phyloP scores from a whole-genome alignment of 1,140 invertebrate species.

The Eupristina koningsbergeri region DNA sequence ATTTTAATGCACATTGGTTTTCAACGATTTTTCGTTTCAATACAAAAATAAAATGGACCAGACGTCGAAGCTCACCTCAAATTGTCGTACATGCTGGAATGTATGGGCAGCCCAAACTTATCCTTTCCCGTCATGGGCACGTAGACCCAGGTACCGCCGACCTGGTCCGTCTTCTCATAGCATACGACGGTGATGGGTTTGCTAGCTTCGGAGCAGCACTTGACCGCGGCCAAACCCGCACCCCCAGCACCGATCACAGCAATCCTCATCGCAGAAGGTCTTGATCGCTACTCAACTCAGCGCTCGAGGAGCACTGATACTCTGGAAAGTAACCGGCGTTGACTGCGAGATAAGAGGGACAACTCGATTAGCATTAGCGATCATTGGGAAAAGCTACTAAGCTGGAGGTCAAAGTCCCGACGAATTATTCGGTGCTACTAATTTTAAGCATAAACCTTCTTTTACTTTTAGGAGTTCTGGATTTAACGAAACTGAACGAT shows the following conservation, averaged over 20 bases:
- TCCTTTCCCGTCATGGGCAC: slow-evolving; percentile 80
- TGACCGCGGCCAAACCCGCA: slow-evolving; percentile 77
- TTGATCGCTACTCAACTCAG: neutral
- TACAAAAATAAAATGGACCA: too few relatives aligned
- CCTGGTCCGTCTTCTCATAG: slow-evolving; percentile 76
- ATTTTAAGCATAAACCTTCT: too few relatives aligned
- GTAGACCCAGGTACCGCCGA: slow-evolving; percentile 94
- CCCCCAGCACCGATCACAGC: slow-evolving; percentile 80
- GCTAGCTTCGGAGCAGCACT: slow-evolving; percentile 68
- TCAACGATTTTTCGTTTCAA: too few relatives aligned
- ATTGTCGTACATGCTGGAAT: slow-evolving; percentile 91
- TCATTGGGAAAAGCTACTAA: neutral
- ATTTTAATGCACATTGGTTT: too few relatives aligned
- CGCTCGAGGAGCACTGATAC: neutral
- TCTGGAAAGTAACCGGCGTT: neutral
- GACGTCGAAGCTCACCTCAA: slow-evolving; percentile 76
- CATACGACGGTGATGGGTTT: slow-evolving; percentile 60
- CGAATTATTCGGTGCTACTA: too few relatives aligned
- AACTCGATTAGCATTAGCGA: neutral
- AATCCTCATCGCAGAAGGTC: slow-evolving; percentile 68
- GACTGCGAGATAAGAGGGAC: neutral
- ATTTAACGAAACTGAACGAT: too few relatives aligned
- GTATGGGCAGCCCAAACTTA: slow-evolving; percentile 84
- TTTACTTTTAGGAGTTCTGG: neutral
- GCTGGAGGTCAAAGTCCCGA: neutral